Conservation (phyloP, 2,113 vertebrate species). For the Cisticola juncidis region DNA sequence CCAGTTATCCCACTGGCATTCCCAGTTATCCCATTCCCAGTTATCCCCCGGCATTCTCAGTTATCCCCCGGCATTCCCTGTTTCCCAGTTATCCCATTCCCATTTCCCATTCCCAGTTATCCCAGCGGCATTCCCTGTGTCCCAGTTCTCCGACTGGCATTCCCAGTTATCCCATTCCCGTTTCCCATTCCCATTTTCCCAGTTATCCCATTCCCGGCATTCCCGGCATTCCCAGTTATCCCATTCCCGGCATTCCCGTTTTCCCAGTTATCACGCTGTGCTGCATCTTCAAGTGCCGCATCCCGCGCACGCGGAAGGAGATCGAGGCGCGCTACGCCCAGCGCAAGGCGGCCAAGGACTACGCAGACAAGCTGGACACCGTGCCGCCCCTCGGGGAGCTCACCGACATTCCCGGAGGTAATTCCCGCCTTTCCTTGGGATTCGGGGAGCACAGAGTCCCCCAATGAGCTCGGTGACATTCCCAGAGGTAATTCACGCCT, state of each 20-base stretch:
- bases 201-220: too few relatives aligned
- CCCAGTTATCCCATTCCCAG: too few relatives aligned
- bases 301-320: slow-evolving; percentile 94
- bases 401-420: slow-evolving; percentile 36
- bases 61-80: too few relatives aligned
- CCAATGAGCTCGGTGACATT: accelerated
- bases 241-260: too few relatives aligned
- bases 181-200: too few relatives aligned
- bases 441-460: accelerated
- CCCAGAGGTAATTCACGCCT: not conserved
- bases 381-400: slow-evolving; percentile 92
- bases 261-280: slow-evolving; percentile 90
- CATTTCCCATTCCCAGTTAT: too few relatives aligned
- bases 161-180: too few relatives aligned
- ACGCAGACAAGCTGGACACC: slow-evolving; percentile 91
- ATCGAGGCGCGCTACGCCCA: slow-evolving; percentile 91
- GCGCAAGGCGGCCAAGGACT: slow-evolving; percentile 88
- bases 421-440: not conserved
- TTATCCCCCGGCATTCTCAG: too few relatives aligned
- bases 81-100: too few relatives aligned
- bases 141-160: too few relatives aligned
- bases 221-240: not conserved
- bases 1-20: too few relatives aligned
- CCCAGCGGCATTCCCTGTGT: too few relatives aligned
- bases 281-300: slow-evolving; percentile 97